Conservation (phyloP, 2,797 vertebrate genomes). For the Tadarida brasiliensis region DNA sequence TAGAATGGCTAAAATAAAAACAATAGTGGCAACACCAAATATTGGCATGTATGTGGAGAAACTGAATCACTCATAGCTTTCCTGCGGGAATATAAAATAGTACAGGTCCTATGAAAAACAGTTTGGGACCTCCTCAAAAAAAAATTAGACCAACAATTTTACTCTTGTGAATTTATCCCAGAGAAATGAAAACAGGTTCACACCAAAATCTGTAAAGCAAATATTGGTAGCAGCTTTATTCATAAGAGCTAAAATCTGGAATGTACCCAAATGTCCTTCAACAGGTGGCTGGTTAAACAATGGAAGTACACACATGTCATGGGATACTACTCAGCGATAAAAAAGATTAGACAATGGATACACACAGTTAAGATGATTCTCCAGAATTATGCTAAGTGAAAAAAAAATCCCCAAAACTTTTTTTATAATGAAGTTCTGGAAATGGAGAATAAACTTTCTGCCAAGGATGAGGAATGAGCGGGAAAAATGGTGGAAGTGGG, state of each 20-base stretch:
- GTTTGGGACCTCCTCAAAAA: neutral
- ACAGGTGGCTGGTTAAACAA: neutral
- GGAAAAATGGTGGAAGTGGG: neutral
- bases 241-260: neutral
- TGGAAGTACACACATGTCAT: fast-evolving
- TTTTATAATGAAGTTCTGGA: neutral
- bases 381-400: neutral
- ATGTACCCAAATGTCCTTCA: neutral
- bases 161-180: neutral
- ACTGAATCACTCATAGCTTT: neutral
- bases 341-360: neutral
- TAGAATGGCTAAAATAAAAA: neutral
- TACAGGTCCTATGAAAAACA: neutral
- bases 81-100: neutral
- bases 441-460: neutral
- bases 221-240: neutral
- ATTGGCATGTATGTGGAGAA: neutral
- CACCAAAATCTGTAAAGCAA: neutral
- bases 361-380: neutral
- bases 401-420: neutral
- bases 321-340: neutral
- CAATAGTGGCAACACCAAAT: neutral
- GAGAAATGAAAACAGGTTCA: neutral
- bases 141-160: neutral
- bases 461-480: neutral